Percentiles rank a stretch among this genome's conserved stretches.
Evolutionary conservation across 2,888 invertebrate species (phyloP).

Genomic region (Lomographa bimaculata): DNA sequence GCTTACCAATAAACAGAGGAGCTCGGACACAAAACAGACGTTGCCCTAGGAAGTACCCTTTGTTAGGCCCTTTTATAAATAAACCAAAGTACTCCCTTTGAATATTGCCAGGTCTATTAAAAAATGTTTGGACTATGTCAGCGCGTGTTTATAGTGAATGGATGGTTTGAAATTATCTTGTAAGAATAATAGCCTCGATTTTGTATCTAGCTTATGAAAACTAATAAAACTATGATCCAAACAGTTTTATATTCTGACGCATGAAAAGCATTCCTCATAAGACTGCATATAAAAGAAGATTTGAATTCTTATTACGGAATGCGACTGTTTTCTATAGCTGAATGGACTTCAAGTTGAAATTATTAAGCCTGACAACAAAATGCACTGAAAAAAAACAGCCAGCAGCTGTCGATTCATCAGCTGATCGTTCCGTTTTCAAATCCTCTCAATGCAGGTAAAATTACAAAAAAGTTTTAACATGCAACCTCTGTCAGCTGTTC

Average conservation of each 20-base stretch:
- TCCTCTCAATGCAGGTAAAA: slow-evolving; percentile 54
- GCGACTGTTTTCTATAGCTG: too few species aligned
- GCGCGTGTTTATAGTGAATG: slow-evolving; percentile 23
- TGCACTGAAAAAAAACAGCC: slow-evolving; percentile 14
- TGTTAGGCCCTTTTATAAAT: slow-evolving; percentile 69
- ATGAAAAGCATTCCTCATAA: too few species aligned
- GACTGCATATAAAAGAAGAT: too few species aligned
- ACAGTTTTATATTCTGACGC: too few species aligned
- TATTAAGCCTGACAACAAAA: slow-evolving; percentile 1
- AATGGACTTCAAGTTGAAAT: neutral
- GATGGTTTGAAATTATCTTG: slow-evolving; percentile 19
- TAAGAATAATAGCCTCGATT: slow-evolving; percentile 15
- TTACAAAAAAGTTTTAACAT: slow-evolving; percentile 41
- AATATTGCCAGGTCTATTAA: slow-evolving; percentile 38
- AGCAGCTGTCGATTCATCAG: slow-evolving; percentile 46
- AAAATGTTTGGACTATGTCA: slow-evolving; percentile 28
- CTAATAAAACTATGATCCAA: slow-evolving; percentile 17
- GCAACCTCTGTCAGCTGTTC: slow-evolving; percentile 65
- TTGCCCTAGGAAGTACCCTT: slow-evolving; percentile 52
- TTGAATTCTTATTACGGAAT: too few species aligned
- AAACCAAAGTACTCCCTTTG: slow-evolving; percentile 58
- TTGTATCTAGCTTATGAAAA: slow-evolving; percentile 15
- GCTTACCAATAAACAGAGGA: slow-evolving; percentile 70
- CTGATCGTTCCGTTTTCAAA: slow-evolving; percentile 51
- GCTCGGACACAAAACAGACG: slow-evolving; percentile 74